Percentiles rank a stretch among this genome's conserved stretches.
These are phyloP conservation scores for Isichthys henryi DNA, from an alignment of 2,113 vertebrate species.

Conservation along the genomic window DNA sequence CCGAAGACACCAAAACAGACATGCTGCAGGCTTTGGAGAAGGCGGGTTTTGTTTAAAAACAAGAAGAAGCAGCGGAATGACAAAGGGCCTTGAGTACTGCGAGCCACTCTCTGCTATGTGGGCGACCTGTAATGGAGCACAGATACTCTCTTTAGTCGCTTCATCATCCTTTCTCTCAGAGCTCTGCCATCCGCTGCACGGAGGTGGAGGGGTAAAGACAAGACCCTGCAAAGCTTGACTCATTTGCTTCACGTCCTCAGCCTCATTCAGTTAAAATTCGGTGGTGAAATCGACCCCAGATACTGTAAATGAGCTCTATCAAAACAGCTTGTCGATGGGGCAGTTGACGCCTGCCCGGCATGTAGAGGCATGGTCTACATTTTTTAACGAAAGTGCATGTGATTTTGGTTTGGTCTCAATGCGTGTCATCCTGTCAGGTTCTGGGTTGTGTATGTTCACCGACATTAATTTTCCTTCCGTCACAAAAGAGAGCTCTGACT, in stretches of 20 bases:
- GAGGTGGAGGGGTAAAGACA: neutral
- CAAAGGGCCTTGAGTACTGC: constrained; percentile 2
- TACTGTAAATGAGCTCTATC: neutral
- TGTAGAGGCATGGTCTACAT: neutral
- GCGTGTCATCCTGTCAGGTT: neutral
- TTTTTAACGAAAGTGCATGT: neutral
- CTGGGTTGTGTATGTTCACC: neutral
- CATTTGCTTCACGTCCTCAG: neutral
- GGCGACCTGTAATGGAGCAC: constrained; percentile 10
- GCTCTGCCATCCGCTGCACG: constrained; percentile 11
- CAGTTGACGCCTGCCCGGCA: neutral
- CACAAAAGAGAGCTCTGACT: neutral
- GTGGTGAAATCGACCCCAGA: neutral
- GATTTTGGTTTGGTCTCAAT: neutral
- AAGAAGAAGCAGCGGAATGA: neutral
- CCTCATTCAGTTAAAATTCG: neutral
- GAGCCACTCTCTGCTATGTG: constrained; percentile 4
- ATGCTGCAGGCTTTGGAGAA: neutral
- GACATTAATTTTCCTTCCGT: neutral
- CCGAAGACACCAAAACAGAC: neutral
- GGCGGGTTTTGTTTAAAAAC: neutral
- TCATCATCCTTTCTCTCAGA: constrained; percentile 21
- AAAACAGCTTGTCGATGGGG: neutral
- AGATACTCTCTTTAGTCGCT: constrained; percentile 11
- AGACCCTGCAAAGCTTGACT: neutral